Evolutionary conservation across 2,113 vertebrate genomes (phyloP), one percentile per base, ranked within the genome.

Genomic region (Pedetes capensis): DNA sequence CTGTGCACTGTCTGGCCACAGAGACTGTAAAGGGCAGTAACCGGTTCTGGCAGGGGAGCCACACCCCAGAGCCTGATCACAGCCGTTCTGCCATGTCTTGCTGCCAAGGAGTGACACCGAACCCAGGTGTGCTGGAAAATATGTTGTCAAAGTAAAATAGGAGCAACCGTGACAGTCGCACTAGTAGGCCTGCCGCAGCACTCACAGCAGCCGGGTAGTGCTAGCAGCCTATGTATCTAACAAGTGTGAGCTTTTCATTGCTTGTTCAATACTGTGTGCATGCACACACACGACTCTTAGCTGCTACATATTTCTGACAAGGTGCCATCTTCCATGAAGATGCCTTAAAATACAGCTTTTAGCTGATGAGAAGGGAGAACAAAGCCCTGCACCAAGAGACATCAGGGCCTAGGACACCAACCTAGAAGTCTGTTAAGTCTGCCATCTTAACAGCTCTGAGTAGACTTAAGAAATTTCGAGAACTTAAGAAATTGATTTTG

Each of bases 221-320:
- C 53, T 44, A 22, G 18, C 57, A 66, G 23, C 23, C 34, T 68
- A 25, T 59, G 96, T 74, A 78, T 86, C n/a, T 59, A 89, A 71
- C 47, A 71, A 34, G 7, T 25, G 53, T 89, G 96, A 97, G 78
- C 87, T 96, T 32, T 75, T 82, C 63, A 27, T 23, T 85, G 69
- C 63, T 59, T 72, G 44, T 53, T 78, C 69, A 74, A 23, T 85
- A 10, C 75, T 12, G 37, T 47, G 39, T 39, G 32, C 47, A 75
- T 78, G 44, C 17, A 95, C 63, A 57, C 18, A 89, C 83, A 89
- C 53, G 95, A 95, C 64, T 91, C 63, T 72, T 94, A 96, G 95
- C n/a, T 80, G 93, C 93, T 95, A 89, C 66, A 89, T 87, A 80
- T 47, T 93, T 96, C 0, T 0, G 95, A 89, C 71, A 93, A 92